phyloP scores from a whole-genome alignment of 2,113 vertebrate species.

The Narcine bancroftii region DNA sequence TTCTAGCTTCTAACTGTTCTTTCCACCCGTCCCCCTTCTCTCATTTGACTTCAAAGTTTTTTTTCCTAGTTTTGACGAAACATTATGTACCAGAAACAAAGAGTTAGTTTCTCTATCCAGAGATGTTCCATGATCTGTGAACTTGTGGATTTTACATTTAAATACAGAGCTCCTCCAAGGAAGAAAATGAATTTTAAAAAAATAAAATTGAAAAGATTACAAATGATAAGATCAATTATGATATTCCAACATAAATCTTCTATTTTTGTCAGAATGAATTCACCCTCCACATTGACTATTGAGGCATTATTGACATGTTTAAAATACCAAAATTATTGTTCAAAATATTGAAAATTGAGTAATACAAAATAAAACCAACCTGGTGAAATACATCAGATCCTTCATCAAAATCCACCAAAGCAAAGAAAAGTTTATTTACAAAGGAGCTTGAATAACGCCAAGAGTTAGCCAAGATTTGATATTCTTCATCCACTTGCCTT shows the following conservation, averaged over 20 bases:
- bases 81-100: too few relatives aligned
- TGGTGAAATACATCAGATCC: constrained; percentile 96
- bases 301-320: background rate
- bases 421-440: constrained; percentile 92
- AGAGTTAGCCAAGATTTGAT: constrained; percentile 90
- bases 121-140: too few relatives aligned
- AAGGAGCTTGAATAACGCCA: constrained; percentile 93
- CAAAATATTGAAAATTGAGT: background rate
- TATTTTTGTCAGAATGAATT: too few relatives aligned
- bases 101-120: too few relatives aligned
- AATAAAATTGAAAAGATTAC: background rate
- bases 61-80: too few relatives aligned
- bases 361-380: constrained; percentile 55
- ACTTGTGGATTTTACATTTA: background rate
- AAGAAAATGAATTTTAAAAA: background rate
- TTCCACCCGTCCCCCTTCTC: too few relatives aligned
- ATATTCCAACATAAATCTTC: background rate
- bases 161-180: background rate
- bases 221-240: background rate
- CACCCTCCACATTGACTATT: too few relatives aligned
- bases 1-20: too few relatives aligned
- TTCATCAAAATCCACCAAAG: constrained; percentile 92
- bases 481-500: constrained; percentile 96
- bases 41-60: too few relatives aligned
- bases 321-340: background rate